Conservation (phyloP, 2,888 invertebrate genomes). For the Bombylius discolor region DNA sequence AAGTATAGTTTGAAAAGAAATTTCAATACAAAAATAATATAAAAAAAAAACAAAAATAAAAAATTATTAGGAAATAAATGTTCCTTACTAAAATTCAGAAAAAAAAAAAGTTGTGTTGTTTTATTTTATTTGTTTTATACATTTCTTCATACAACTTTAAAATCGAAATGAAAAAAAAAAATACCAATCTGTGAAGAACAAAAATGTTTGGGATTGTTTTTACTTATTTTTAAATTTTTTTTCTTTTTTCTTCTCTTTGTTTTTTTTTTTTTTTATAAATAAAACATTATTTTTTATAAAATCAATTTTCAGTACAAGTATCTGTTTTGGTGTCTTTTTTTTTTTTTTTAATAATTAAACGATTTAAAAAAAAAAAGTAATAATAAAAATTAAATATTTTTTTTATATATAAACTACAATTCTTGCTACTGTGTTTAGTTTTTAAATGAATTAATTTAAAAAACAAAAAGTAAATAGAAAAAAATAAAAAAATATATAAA, state of each 20-base stretch:
- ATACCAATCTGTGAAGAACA: background rate
- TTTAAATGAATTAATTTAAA: constrained; percentile 2
- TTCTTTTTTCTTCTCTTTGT: too few relatives aligned
- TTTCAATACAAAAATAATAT: constrained; percentile 1
- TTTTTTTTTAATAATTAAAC: background rate
- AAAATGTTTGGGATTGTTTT: background rate
- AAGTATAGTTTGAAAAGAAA: background rate
- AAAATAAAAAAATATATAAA: background rate
- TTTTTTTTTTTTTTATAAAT: too few relatives aligned
- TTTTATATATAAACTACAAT: background rate
- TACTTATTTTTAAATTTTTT: too few relatives aligned
- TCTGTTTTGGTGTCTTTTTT: constrained; percentile 7
- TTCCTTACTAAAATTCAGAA: constrained; percentile 15
- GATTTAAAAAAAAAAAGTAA: background rate
- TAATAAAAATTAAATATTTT: background rate
- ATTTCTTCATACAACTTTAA: background rate
- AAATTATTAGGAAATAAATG: constrained; percentile 6
- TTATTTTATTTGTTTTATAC: constrained; percentile 14
- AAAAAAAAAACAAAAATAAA: constrained; percentile 5
- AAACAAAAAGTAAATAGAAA: constrained; percentile 1
- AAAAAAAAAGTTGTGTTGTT: constrained; percentile 20
- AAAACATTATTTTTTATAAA: too few relatives aligned
- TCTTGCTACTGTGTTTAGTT: constrained; percentile 14
- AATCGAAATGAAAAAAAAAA: background rate
- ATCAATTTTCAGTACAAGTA: constrained; percentile 1